Base-by-base conservation (phyloP, 2,888 invertebrate genomes). In the Oligia strigilis region DNA sequence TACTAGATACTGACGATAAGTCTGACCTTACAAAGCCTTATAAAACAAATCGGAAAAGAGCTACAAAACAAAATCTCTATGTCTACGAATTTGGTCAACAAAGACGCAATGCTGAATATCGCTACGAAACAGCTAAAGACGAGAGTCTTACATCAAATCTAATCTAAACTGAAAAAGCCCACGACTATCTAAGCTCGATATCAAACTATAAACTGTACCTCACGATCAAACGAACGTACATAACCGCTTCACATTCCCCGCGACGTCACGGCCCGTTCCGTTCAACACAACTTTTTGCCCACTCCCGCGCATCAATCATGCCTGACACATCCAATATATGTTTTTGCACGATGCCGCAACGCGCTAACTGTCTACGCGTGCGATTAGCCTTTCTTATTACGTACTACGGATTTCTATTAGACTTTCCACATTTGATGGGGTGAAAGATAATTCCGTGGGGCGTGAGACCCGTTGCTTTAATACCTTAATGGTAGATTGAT, bases 261-360 rank as follows among this genome's bases (percentile, higher is more conserved):
- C 94, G 94, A 94, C 95, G 95, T 94, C 88, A 93, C 92, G 94
- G 94, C 93, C 94, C 95, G 95, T 95, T 94, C 92, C 91, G 92
- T 93, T 94, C 91, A 88, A 93, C 93, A 93, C 93, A 96, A 96
- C 75, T 96, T 96, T 97, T 94, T 94, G 81, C 83, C 82, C 90
- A 82, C 91, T 86, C 92, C 85, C 90, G 93, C 94, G 93, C 97
- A 97, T 97, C 96, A 95, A 97, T 97, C 97, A 97, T 96, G 91
- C 92, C 95, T 97, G 97, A 97, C 97, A 96, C 95, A 96, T 97
- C 97, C 97, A 97, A 97, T 97, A 96, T 96, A 92, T 93, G 94
- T 96, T 97, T 97, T 97, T 97, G 94, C 93, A 92, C 93, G 92
- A 93, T 90, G 90, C 91, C 91, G 91, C 92, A 88, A 88, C 86